These are phyloP conservation scores for Psephotus haematonotus DNA, from an alignment of 2,113 vertebrate genomes.

Conservation along the genomic window DNA sequence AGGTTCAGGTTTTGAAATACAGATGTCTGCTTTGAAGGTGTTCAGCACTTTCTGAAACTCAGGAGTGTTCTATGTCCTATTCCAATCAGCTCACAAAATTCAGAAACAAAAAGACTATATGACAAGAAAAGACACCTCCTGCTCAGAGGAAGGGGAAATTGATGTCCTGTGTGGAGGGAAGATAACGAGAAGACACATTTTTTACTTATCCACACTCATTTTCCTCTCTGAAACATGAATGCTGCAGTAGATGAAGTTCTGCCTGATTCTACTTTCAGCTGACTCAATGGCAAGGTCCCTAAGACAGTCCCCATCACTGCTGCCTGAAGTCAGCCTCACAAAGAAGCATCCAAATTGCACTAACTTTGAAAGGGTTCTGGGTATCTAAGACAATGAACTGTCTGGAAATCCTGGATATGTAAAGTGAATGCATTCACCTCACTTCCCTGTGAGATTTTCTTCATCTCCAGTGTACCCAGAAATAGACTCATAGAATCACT, in stretches of 20 bases:
- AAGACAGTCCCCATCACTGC: background rate
- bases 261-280: background rate
- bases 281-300: background rate
- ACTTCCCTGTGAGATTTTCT: background rate
- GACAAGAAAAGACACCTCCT: background rate
- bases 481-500: background rate
- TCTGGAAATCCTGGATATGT: background rate
- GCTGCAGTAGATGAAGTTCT: background rate
- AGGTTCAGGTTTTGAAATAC: background rate
- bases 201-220: background rate
- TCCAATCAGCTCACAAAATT: background rate
- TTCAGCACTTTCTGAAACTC: background rate
- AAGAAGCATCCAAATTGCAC: background rate
- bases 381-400: background rate
- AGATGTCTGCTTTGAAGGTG: background rate
- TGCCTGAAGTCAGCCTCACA: background rate
- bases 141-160: background rate
- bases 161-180: background rate
- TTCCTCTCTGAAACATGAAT: background rate
- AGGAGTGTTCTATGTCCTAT: background rate
- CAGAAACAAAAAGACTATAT: background rate
- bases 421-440: background rate
- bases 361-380: background rate
- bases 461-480: background rate
- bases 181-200: background rate